A percentile compares a stretch with the other conserved stretches of the same genome.
Conservation (phyloP, 2,797 vertebrate genomes). For the Antrozous pallidus region DNA sequence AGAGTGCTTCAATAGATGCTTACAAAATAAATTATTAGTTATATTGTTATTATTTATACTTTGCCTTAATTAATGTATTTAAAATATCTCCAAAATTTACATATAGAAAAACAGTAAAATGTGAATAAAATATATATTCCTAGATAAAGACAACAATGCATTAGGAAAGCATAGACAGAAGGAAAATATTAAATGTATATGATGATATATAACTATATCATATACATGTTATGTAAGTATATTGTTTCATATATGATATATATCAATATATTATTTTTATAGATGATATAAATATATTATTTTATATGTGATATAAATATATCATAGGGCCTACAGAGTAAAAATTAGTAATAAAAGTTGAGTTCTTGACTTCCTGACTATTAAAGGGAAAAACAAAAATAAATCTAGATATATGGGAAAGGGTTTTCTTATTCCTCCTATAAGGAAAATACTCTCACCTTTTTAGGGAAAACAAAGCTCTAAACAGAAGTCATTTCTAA, state of each 20-base stretch:
- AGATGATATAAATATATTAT: too few species aligned
- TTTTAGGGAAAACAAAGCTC: neutral
- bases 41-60: neutral
- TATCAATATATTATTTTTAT: neutral
- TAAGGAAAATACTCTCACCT: neutral
- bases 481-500: neutral
- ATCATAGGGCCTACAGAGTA: neutral
- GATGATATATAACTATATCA: neutral
- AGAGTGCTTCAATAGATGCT: neutral
- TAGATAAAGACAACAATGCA: neutral
- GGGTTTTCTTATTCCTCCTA: neutral
- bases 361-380: neutral
- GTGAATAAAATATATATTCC: neutral
- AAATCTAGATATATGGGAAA: neutral
- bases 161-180: neutral
- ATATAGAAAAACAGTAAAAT: neutral
- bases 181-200: neutral
- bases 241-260: neutral
- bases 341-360: neutral
- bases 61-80: neutral
- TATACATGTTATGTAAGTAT: neutral
- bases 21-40: neutral
- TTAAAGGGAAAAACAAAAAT: neutral
- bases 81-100: neutral
- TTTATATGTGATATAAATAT: neutral